Base-by-base conservation (phyloP, 2,888 invertebrate species). In the Teinopalpus imperialis region DNA sequence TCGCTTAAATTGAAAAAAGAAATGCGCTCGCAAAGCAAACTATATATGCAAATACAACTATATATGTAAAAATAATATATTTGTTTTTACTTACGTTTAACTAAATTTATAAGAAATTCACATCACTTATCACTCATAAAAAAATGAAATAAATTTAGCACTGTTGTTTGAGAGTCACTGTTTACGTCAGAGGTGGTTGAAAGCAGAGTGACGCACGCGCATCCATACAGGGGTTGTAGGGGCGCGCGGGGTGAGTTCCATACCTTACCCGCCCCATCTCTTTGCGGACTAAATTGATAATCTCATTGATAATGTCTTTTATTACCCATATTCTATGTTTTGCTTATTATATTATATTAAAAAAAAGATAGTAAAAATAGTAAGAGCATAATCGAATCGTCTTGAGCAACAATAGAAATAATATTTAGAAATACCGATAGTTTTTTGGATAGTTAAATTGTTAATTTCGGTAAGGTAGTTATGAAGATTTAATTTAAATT, bases 121-220 rank as follows among this genome's bases (percentile, higher is more conserved):
- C 46, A 24, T 24, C 40, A 46, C 46, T 16, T 7, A 9, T 14
- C 7, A 18, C 24, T 31, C 13, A 23, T 29, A 2, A 6, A 13
- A 14, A 29, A n/a, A 10, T n/a, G 24, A 31, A 20, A 2, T 29
- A n/a, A 43, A 23, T 14, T 23, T 7, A 21, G 7, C 30, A 31
- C 30, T 24, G 14, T 7, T 24, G 21, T 12, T 30, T 35, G 14
- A 21, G 23, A 24, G 18, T 26, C 58, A 45, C 52, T 61, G 66
- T 63, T 63, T 64, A 68, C 65, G 58, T 66, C 63, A 63, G 63
- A 60, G 69, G 54, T 64, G 66, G 69, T 59, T 59, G 57, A 49
- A 53, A 54, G 57, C 45, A 44, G 57, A 80, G 63, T 71, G 78
- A 74, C 77, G 74, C 72, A 61, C 60, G 74, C 75, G 79, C 77